Conservation (phyloP, 2,888 invertebrate genomes). For the Epirrita christyi region DNA sequence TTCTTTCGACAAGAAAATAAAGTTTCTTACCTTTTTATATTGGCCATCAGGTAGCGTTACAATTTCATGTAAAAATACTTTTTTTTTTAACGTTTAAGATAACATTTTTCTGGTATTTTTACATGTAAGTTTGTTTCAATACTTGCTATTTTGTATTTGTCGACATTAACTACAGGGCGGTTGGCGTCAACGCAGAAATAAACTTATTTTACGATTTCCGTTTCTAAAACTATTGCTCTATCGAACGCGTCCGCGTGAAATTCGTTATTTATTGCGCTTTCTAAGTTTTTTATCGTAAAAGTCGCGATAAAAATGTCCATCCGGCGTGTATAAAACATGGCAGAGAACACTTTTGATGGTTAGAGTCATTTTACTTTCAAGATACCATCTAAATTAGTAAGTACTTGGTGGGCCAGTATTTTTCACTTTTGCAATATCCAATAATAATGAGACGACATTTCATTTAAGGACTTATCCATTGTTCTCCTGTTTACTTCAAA, state of each 20-base stretch:
- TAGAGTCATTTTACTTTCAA: neutral
- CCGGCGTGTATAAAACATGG: conserved; percentile 19
- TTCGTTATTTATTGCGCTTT: conserved; percentile 75
- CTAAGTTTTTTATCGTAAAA: conserved; percentile 56
- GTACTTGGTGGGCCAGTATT: too few species aligned
- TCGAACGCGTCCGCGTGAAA: conserved; percentile 69
- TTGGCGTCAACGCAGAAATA: conserved; percentile 67
- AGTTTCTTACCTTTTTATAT: too few species aligned
- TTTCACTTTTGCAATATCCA: neutral
- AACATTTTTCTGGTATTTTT: too few species aligned
- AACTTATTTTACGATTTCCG: conserved; percentile 83
- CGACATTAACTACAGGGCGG: conserved; percentile 15
- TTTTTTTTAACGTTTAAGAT: too few species aligned
- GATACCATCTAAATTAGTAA: neutral
- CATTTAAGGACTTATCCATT: too few species aligned
- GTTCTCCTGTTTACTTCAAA: too few species aligned
- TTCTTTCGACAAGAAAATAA: too few species aligned
- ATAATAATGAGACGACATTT: too few species aligned
- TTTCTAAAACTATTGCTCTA: conserved; percentile 61
- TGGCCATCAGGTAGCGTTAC: too few species aligned
- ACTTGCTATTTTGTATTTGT: too few species aligned
- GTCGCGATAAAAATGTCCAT: conserved; percentile 38
- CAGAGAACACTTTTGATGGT: neutral
- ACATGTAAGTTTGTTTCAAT: too few species aligned
- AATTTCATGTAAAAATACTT: too few species aligned